Evolutionary conservation across 2,888 invertebrate genomes (phyloP), one percentile per base, ranked within the genome.

Genomic region (Orchestes rusci): DNA sequence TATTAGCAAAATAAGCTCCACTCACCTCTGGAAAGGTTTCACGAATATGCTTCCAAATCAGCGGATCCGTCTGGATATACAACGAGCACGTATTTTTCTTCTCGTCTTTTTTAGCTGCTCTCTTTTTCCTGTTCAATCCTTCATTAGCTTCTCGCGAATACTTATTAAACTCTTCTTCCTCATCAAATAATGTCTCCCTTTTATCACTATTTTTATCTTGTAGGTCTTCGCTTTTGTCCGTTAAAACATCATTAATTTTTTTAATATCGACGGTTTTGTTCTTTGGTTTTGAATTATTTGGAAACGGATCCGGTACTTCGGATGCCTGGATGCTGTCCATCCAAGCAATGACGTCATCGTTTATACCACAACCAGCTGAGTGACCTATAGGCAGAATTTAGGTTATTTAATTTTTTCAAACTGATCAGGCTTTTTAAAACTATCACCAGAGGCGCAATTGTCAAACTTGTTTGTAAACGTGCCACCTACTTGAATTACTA

Each of bases 31-130:
- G 79, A 61, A 84, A 83, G 46, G 82, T 80, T 61, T 82, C 85
- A 57, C 86, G 77, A 60, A 97, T 90, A 66, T 95, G 92, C 63
- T 86, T 80, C 93, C 96, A 99, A 67, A 99, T 87, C 56, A 94
- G 81, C 55, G 97, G 96, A 74, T 99, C 99, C 16, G 99, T 96
- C 72, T 97, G 95, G 69, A 99, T 91, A 69, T 87, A 96, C 54
- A 97, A 78, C 43, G 93, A 91, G 69, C 96, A 97, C 45, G 94
- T 90, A 69, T 89, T 90, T 58, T 80, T 82, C 63, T 81, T 82
- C 65, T 85, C 79, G 57, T 82, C 84, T 55, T 78, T 75, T 49
- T 76, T 54, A 65, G 77, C 69, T 17, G 77, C 79, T 43, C 67
- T 53, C 53, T 60, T 64, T 38, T 61, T 58, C 47, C 64, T 52